Conservation (phyloP, 2,888 invertebrate genomes). For the Mythimna ferrago region DNA sequence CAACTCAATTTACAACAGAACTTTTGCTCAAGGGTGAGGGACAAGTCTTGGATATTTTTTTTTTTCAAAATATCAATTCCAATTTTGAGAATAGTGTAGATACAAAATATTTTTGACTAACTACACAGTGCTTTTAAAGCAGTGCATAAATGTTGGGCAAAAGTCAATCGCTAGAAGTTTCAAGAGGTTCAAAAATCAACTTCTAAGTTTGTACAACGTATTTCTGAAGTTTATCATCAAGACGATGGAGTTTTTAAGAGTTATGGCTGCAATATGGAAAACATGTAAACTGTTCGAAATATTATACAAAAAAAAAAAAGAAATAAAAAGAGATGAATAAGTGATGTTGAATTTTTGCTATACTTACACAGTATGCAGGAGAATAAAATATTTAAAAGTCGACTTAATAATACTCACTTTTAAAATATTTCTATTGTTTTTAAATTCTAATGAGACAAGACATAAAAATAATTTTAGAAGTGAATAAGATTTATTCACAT, state of each 20-base stretch:
- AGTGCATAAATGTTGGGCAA: too few relatives aligned
- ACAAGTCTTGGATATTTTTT: too few relatives aligned
- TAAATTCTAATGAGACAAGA: constrained; percentile 20
- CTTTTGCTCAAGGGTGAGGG: background rate
- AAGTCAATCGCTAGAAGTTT: background rate
- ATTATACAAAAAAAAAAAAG: background rate
- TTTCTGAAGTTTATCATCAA: constrained; percentile 46
- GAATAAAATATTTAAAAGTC: background rate
- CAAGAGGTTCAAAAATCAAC: background rate
- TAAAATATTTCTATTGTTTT: background rate
- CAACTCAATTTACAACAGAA: background rate
- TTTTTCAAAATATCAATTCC: too few relatives aligned
- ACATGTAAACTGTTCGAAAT: background rate
- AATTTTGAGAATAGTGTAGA: background rate
- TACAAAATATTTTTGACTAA: background rate
- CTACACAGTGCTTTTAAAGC: background rate
- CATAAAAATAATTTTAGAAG: background rate
- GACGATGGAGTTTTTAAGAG: constrained; percentile 26
- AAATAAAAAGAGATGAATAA: background rate
- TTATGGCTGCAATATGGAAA: constrained; percentile 42
- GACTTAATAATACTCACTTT: background rate
- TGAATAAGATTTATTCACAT: background rate
- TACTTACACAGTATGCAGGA: background rate
- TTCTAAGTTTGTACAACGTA: background rate
- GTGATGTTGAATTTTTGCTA: too few relatives aligned